These are phyloP conservation scores for Nymphicus hollandicus DNA, from an alignment of 2,113 vertebrate genomes.

Conservation along the genomic window DNA sequence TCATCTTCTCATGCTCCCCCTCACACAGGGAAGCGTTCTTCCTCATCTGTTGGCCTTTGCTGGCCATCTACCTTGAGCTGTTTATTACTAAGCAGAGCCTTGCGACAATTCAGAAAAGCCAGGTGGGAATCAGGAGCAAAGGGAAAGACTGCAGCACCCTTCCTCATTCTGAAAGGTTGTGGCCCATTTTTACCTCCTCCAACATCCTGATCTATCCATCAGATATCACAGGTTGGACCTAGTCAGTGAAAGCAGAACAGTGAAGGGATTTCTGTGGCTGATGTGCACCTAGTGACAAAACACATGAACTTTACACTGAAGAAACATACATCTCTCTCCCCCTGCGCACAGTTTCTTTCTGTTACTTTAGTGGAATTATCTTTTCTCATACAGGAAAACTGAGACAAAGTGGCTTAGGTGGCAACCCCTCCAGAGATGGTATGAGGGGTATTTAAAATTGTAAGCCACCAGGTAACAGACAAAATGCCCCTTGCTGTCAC, in stretches of 20 bases:
- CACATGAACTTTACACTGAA: neutral
- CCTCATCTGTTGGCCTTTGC: neutral
- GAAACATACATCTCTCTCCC: neutral
- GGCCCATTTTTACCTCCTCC: neutral
- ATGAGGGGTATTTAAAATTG: neutral
- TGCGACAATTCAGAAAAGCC: accelerated
- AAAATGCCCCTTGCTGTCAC: neutral
- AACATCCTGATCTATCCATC: neutral
- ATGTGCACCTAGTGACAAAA: neutral
- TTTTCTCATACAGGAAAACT: neutral
- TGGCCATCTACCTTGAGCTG: neutral
- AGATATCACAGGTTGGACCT: neutral
- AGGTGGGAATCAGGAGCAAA: neutral
- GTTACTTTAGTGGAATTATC: neutral
- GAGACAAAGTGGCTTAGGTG: neutral
- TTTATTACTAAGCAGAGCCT: neutral
- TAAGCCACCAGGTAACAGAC: neutral
- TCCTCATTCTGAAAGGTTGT: neutral
- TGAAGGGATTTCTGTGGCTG: neutral
- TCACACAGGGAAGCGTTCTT: neutral
- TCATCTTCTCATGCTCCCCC: neutral
- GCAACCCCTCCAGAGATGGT: neutral
- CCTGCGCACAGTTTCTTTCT: neutral
- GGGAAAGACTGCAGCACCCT: neutral
- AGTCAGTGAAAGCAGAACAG: neutral